phyloP scores from a whole-genome alignment of 1,140 invertebrate species.

The Panulirus ornatus region DNA sequence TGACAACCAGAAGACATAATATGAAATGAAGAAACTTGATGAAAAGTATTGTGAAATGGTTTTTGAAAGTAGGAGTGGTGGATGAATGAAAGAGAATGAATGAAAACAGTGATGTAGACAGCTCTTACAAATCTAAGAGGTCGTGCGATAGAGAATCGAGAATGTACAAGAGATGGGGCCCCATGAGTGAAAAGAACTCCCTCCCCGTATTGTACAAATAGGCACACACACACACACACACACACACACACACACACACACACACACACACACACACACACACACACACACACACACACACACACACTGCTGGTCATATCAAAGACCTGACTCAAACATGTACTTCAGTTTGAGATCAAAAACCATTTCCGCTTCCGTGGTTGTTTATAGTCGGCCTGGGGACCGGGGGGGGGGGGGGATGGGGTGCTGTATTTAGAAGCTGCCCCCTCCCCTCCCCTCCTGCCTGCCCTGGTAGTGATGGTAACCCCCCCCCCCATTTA shows the following conservation, averaged over 20 bases:
- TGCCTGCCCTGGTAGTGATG: not conserved
- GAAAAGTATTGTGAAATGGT: too few species aligned
- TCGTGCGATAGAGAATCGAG: too few species aligned
- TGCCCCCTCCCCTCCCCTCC: not conserved
- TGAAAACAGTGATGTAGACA: too few species aligned
- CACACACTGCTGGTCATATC: not conserved
- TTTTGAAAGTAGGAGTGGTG: too few species aligned
- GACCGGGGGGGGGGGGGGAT: too few species aligned
- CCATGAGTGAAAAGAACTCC: too few species aligned
- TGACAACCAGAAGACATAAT: too few species aligned
- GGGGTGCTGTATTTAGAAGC: not conserved
- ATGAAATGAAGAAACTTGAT: too few species aligned
- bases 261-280: not conserved
- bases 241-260: conserved; percentile 6
- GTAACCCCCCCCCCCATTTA: too few species aligned
- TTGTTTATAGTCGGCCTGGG: not conserved
- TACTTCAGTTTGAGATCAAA: not conserved
- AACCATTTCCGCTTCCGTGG: not conserved
- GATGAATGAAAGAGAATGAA: too few species aligned
- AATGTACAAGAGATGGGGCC: too few species aligned
- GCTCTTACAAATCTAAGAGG: too few species aligned
- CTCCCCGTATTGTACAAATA: not conserved
- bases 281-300: not conserved
- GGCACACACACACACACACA: not conserved
- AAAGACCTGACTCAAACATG: not conserved